Conservation (phyloP, 2,113 vertebrate genomes). For the Phalacrocorax pelagicus region DNA sequence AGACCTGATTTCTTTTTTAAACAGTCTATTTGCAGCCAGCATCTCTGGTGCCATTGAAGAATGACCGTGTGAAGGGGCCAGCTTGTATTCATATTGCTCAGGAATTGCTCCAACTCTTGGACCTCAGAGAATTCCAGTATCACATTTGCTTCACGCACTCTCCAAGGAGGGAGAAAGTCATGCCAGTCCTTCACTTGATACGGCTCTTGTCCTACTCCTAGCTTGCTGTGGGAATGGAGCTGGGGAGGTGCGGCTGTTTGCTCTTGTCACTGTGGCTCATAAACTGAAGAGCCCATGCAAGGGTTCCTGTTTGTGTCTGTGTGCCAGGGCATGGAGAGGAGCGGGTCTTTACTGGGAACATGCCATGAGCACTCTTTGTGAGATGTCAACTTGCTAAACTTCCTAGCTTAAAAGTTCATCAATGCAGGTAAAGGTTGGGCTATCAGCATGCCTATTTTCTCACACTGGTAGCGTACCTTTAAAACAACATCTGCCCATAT, state of each 20-base stretch:
- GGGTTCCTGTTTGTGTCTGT: not conserved
- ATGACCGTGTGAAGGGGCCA: not conserved
- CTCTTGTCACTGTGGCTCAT: not conserved
- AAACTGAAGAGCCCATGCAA: not conserved
- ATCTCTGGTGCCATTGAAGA: not conserved
- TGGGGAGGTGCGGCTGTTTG: not conserved
- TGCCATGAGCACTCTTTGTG: not conserved
- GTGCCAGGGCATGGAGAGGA: not conserved
- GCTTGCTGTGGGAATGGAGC: not conserved
- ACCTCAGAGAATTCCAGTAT: not conserved
- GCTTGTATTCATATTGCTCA: not conserved
- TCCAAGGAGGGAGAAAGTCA: not conserved
- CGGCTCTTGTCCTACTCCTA: not conserved
- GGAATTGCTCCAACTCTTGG: not conserved
- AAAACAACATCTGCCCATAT: not conserved
- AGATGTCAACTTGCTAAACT: not conserved
- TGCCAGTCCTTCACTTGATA: not conserved
- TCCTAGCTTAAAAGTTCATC: not conserved
- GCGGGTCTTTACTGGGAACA: rapidly evolving
- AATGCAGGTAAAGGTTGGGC: not conserved
- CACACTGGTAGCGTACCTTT: not conserved
- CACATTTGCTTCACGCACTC: not conserved
- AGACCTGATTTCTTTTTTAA: not conserved
- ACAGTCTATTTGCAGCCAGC: not conserved
- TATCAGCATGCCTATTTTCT: not conserved